A percentile compares a stretch with the other conserved stretches of the same genome.
Conservation (phyloP, 2,888 invertebrate species). For the Thumatha senex region DNA sequence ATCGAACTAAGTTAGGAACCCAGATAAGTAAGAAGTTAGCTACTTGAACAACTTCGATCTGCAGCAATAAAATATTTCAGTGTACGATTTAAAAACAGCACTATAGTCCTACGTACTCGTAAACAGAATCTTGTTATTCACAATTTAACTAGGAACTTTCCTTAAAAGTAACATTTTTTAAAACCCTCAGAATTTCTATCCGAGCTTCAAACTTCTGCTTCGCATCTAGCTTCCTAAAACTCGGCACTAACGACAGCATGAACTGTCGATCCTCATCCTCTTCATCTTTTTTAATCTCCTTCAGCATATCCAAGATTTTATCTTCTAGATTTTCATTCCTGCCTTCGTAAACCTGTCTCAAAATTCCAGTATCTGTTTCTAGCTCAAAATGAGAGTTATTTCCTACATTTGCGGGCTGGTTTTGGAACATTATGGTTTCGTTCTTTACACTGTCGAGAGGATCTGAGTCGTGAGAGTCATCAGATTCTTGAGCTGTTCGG, state of each 20-base stretch:
- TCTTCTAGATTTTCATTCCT: conserved; percentile 41
- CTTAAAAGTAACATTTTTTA: conserved; percentile 49
- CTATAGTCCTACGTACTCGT: too few species aligned
- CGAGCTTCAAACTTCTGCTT: conserved; percentile 59
- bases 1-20: too few species aligned
- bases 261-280: conserved; percentile 62
- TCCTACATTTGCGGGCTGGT: conserved; percentile 12
- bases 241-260: conserved; percentile 55
- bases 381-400: conserved; percentile 15
- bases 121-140: neutral
- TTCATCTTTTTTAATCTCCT: conserved; percentile 47
- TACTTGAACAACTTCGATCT: too few species aligned
- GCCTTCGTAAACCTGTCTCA: conserved; percentile 32
- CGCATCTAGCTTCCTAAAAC: conserved; percentile 52
- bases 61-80: too few species aligned
- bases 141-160: conserved; percentile 11
- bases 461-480: conserved; percentile 31
- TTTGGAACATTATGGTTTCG: conserved; percentile 25
- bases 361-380: conserved; percentile 11
- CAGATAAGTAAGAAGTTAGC: too few species aligned
- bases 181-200: conserved; percentile 56
- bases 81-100: too few species aligned
- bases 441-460: conserved; percentile 36
- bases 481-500: conserved; percentile 22
- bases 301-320: conserved; percentile 47